Evolutionary conservation across 2,113 vertebrate species (phyloP), one percentile per base, ranked within the genome.

Genomic region (Bolborhynchus lineola): DNA sequence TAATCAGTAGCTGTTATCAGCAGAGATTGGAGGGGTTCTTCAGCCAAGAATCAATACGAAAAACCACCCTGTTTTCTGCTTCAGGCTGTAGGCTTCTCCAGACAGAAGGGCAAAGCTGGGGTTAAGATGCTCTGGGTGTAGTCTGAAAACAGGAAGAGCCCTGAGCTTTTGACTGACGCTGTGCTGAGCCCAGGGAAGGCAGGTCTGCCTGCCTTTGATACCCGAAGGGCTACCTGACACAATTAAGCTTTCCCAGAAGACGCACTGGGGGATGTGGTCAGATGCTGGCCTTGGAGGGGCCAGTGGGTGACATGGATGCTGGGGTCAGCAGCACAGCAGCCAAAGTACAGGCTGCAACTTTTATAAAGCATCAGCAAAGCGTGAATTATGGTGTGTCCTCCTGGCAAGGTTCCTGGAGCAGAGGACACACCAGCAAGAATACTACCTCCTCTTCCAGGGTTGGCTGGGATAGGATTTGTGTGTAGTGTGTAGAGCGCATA

Each of bases 301-400:
- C 0, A 0, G 44, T 13, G 53, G 68, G 80, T 84, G 79, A 88
- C 31, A 33, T 8, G 64, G 86, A 78, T 87, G 81, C 96, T 95
- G 81, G 90, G 86, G 88, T 96, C 96, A 96, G 95, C 95, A 95
- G 60, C 63, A 28, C 81, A 52, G 78, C 74, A 72, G 88, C 92
- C 83, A 93, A 91, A 55, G 91, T 63, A 82, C 25, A 85, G 83
- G 62, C 81, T 95, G 86, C 88, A 96, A 93, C 86, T 97, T 97
- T 93, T 95, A 46, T 44, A 91, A 95, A 96, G 74, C 92, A 94
- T 96, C 96, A 96, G 96, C 92, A 96, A 71, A 96, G 91, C 59
- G 3, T 95, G 96, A 97, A 93, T 95, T 97, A 96, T 23, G 68
- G 92, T 11, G 67, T 95, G 93, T 91, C 86, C 86, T 94, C 63